These are phyloP conservation scores for Leptinotarsa rubiginosa DNA, from an alignment of 2,888 invertebrate species.

Conservation along the genomic window DNA sequence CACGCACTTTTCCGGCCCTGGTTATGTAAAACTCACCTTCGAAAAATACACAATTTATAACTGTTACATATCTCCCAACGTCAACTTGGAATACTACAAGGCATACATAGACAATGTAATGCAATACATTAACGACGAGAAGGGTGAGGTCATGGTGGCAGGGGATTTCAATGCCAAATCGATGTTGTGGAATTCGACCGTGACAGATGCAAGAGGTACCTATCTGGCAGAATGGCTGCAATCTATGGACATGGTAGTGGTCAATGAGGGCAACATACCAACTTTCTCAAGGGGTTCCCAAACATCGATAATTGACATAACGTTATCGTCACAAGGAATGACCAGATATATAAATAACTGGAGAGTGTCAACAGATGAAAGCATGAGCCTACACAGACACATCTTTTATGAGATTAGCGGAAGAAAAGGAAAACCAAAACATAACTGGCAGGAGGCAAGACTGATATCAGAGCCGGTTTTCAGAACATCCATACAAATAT, in stretches of 20 bases:
- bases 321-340: slow-evolving; percentile 9
- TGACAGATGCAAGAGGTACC: background rate
- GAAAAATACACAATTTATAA: background rate
- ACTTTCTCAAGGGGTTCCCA: slow-evolving; percentile 24
- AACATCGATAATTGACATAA: slow-evolving; percentile 14
- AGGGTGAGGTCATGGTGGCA: background rate
- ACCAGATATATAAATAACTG: background rate
- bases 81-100: background rate
- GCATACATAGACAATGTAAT: background rate
- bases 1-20: background rate
- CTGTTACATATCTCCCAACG: background rate
- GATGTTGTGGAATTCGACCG: background rate
- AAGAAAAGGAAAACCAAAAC: no score
- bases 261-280: slow-evolving; percentile 13
- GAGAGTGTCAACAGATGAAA: slow-evolving; percentile 9
- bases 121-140: background rate
- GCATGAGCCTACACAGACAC: slow-evolving; percentile 25
- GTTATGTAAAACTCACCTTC: background rate
- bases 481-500: background rate
- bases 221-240: background rate
- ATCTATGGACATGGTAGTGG: background rate
- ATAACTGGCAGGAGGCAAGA: no score
- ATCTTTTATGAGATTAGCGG: background rate
- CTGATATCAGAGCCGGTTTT: background rate
- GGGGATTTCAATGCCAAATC: background rate